Conservation (phyloP, 2,888 invertebrate genomes). For the Selenia dentaria region DNA sequence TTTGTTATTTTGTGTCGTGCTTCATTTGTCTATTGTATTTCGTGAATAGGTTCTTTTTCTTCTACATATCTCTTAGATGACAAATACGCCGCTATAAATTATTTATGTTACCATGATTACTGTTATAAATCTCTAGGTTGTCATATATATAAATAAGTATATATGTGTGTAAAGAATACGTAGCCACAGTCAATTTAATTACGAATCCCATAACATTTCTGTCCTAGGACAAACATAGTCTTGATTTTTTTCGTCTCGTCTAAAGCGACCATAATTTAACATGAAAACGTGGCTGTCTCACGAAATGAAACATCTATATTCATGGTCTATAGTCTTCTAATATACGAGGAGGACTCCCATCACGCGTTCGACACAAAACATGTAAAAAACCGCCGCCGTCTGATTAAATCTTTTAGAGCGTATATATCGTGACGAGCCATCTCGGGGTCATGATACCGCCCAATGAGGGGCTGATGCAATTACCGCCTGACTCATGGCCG, state of each 20-base stretch:
- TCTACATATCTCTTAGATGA: constrained; percentile 15
- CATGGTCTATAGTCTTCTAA: constrained; percentile 47
- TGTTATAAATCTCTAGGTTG: constrained; percentile 16
- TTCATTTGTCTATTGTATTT: constrained; percentile 11
- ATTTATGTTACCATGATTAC: constrained; percentile 22
- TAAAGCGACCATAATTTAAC: constrained; percentile 51
- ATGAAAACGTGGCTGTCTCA: constrained; percentile 43
- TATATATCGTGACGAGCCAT: constrained; percentile 3
- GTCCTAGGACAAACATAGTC: constrained; percentile 28
- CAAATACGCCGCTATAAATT: constrained; percentile 3
- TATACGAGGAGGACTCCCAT: constrained; percentile 42
- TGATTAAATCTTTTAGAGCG: constrained; percentile 29
- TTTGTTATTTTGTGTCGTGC: constrained; percentile 16
- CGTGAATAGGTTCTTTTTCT: constrained; percentile 4
- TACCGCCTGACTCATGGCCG: constrained; percentile 73
- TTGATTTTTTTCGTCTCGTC: constrained; percentile 42
- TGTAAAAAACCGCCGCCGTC: constrained; percentile 3
- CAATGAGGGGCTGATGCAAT: constrained; percentile 67
- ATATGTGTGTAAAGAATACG: not conserved
- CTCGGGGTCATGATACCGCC: constrained; percentile 31
- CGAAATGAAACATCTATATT: constrained; percentile 60
- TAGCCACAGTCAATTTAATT: constrained; percentile 28
- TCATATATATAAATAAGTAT: not conserved
- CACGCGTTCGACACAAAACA: constrained; percentile 36
- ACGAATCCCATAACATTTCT: constrained; percentile 27